Base-by-base conservation (phyloP, 2,797 vertebrate species). In the Pogoniulus pusillus region DNA sequence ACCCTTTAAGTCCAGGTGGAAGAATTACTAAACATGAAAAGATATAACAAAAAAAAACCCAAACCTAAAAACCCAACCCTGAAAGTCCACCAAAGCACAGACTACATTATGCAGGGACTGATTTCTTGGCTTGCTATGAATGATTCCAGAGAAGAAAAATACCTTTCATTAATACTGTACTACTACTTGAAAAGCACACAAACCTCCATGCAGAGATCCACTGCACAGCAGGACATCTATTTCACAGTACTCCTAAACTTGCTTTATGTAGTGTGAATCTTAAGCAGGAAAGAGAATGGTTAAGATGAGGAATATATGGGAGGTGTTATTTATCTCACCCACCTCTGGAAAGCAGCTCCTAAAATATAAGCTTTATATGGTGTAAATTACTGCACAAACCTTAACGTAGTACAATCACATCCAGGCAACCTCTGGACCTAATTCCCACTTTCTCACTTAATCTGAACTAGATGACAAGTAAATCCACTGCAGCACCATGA, bases 341-440 rank as follows among this genome's bases (percentile, higher is more conserved):
- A 65, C 45, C 55, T 39, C 78, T 72, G 51, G 47, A 94, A 92
- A 92, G 75, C 69, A 80, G 83, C 74, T 91, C 69, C 82, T 94
- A 91, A 92, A 95, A 93, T 74, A 37, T 75, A 93, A 77, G 70
- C 76, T 94, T 91, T 91, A 72, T 87, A 66, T 13, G 79, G 93
- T 87, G 76, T 89, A 93, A 95, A 93, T 91, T 93, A 93, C 86
- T 95, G 95, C 95, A 94, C 86, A 96, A 96, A 96, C 94, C 86
- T 94, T 95, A 96, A 93, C 90, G 80, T 16, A 87, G 92, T 37
- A 49, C 89, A 93, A 90, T 91, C 88, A 63, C 92, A 95, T 87
- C 89, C 90, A 95, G 90, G 89, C 93, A 96, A 94, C 93, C 89
- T 95, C 92, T 89, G 87, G 82, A 93, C 81, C 79, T 87, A 91